These are phyloP conservation scores for Ptilonorhynchus violaceus DNA, from an alignment of 2,113 vertebrate genomes.

Conservation along the genomic window DNA sequence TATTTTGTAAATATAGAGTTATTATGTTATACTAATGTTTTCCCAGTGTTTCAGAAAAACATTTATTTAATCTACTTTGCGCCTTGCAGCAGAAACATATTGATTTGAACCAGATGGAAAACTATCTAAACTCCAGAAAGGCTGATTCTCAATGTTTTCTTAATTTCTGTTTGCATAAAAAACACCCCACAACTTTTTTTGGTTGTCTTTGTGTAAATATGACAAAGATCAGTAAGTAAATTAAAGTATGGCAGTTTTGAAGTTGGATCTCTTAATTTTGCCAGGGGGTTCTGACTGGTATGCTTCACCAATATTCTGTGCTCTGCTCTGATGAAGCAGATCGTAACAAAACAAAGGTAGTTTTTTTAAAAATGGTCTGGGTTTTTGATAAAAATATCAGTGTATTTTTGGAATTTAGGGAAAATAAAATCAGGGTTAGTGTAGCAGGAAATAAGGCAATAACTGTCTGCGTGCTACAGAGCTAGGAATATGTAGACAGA, in stretches of 20 bases:
- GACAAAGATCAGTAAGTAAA: background rate
- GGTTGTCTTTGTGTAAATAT: background rate
- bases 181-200: background rate
- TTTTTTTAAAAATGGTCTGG: background rate
- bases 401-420: background rate
- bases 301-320: background rate
- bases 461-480: background rate
- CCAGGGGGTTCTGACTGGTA: background rate
- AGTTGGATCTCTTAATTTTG: background rate
- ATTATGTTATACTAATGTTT: background rate
- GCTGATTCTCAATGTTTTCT: background rate
- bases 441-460: background rate
- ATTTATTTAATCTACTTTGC: background rate
- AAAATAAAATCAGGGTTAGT: background rate
- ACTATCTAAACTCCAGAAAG: background rate
- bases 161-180: background rate
- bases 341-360: background rate
- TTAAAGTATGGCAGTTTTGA: background rate
- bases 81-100: conserved; percentile 17
- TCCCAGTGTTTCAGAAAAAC: background rate
- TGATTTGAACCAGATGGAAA: conserved; percentile 44
- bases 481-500: background rate
- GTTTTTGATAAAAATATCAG: background rate
- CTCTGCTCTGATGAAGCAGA: background rate
- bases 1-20: background rate